Evolutionary conservation across 2,888 invertebrate genomes (phyloP).

Genomic region (Cryptus armator): DNA sequence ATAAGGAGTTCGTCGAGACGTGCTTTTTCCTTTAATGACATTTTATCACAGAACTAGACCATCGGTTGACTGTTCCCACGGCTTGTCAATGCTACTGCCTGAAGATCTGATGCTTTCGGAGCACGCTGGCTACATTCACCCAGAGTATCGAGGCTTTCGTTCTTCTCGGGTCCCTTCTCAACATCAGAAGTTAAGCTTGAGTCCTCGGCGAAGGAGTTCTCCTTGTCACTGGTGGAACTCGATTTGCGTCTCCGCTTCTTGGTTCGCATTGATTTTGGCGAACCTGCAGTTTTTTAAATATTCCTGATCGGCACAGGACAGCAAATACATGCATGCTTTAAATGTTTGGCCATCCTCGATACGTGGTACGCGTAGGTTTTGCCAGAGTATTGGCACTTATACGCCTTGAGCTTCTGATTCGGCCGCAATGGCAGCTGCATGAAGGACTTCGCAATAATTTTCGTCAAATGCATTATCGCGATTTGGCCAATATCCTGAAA

Average conservation of each 20-base stretch:
- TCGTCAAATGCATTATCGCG: neutral
- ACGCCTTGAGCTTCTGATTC: conserved; percentile 3
- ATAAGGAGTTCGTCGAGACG: neutral
- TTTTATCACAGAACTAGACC: neutral
- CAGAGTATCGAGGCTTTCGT: conserved; percentile 1
- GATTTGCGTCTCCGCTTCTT: neutral
- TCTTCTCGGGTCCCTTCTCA: neutral
- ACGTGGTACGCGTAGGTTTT: conserved; percentile 16
- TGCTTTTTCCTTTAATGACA: neutral
- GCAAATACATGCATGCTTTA: neutral
- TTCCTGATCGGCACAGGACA: neutral
- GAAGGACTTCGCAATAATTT: conserved; percentile 9
- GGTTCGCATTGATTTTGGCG: no score
- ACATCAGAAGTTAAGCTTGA: neutral
- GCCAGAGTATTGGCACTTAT: neutral
- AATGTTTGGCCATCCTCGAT: conserved; percentile 11
- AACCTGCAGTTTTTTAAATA: neutral
- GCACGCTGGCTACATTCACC: neutral
- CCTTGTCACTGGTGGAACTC: neutral
- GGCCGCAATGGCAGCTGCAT: neutral
- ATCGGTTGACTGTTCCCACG: conserved; percentile 4
- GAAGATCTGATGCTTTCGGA: neutral
- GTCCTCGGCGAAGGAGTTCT: neutral
- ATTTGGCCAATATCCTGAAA: no score
- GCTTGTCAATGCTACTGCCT: neutral